Percentiles rank a stretch among this genome's conserved stretches.
These are phyloP conservation scores for Drosophila anomalata DNA, from an alignment of 2,888 invertebrate genomes.

Conservation along the genomic window DNA sequence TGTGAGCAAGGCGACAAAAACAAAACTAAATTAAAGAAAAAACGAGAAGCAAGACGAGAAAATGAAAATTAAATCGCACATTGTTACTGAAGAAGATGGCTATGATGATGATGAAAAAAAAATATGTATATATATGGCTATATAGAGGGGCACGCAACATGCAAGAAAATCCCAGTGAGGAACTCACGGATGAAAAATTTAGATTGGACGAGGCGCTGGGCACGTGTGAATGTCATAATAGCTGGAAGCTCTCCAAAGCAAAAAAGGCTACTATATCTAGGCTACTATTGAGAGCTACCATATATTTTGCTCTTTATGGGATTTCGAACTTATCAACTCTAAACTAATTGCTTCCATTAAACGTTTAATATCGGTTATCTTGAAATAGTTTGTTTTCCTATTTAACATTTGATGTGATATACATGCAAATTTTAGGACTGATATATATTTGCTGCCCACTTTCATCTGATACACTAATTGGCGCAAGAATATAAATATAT, in stretches of 20 bases:
- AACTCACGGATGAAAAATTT: conserved; percentile 20
- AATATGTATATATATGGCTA: background rate
- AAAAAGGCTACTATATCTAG: background rate
- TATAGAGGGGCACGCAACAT: conserved; percentile 58
- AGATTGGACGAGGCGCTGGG: conserved; percentile 30
- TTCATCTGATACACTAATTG: conserved; percentile 7
- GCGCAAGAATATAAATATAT: background rate
- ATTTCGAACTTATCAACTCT: background rate
- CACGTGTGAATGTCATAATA: conserved; percentile 67
- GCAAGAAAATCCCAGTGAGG: conserved; percentile 38
- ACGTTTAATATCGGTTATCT: background rate
- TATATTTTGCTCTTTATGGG: background rate
- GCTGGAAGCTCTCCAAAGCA: conserved; percentile 8
- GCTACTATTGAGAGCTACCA: background rate
- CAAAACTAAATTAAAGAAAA: conserved; percentile 21
- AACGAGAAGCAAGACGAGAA: conserved; percentile 33
- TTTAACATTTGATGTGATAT: conserved; percentile 3
- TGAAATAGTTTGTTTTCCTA: background rate
- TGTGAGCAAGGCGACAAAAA: conserved; percentile 48
- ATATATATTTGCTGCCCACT: background rate
- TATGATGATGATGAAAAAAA: conserved; percentile 13
- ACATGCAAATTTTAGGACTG: background rate
- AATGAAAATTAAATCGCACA: conserved; percentile 60
- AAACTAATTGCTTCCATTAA: background rate
- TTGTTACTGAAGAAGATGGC: conserved; percentile 34